Percentiles rank a stretch among this genome's conserved stretches.
phyloP scores from a whole-genome alignment of 2,113 vertebrate species.

The Morone chrysops region DNA sequence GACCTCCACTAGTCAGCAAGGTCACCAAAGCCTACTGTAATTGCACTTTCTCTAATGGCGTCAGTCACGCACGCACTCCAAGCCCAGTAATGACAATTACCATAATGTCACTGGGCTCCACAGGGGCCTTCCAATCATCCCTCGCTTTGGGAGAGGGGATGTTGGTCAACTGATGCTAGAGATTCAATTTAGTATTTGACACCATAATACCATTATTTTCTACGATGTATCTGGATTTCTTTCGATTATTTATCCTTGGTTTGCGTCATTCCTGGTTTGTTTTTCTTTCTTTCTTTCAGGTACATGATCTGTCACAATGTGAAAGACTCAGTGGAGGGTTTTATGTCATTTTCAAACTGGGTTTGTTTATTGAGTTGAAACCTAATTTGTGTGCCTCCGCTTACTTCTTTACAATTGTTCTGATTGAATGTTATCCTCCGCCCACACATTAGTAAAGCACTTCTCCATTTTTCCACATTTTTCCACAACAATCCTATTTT shows the following conservation, averaged over 20 bases:
- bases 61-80: slow-evolving; percentile 85
- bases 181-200: slow-evolving; percentile 70
- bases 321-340: background rate
- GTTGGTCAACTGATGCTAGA: slow-evolving; percentile 62
- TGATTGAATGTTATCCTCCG: background rate
- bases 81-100: slow-evolving; percentile 87
- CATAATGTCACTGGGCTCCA: slow-evolving; percentile 83
- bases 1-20: slow-evolving; percentile 89
- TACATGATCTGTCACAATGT: background rate
- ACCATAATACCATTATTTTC: background rate
- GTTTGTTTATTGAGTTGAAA: slow-evolving; percentile 7
- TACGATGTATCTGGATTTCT: background rate
- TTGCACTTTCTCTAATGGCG: slow-evolving; percentile 89
- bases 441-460: slow-evolving; percentile 3
- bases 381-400: background rate
- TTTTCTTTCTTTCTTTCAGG: background rate
- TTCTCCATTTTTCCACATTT: background rate
- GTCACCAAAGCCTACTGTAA: slow-evolving; percentile 88
- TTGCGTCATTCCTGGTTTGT: background rate
- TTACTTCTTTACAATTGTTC: background rate
- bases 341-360: background rate
- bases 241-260: background rate
- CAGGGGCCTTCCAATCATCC: slow-evolving; percentile 79
- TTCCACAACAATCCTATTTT: background rate
- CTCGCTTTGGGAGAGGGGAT: slow-evolving; percentile 67